Evolutionary conservation across 2,797 vertebrate genomes (phyloP), one percentile per base, ranked within the genome.

Genomic region (Neostethus bicornis): DNA sequence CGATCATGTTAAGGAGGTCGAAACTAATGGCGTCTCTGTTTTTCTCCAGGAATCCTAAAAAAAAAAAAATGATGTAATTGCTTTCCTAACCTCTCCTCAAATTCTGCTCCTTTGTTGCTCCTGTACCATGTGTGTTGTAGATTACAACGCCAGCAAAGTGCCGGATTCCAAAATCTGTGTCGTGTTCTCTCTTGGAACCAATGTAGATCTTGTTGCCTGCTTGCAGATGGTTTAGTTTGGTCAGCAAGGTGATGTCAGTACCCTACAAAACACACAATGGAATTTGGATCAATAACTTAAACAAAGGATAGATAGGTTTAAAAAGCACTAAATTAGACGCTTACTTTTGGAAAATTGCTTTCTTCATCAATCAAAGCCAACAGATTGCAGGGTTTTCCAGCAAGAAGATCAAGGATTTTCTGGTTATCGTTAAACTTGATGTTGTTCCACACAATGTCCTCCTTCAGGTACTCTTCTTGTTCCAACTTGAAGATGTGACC

Each of bases 311-410:
- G 5, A 12, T 2, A 7, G 19, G 11, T 1, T 29, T 21, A 7
- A 1, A 2, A 38, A 13, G 1, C 16, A 24, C 7, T 17, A 12
- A 20, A 29, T 3, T 6, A 34, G 16, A n/a, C 12, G 1, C 7
- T 2, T 56, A 94, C 96, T 94, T 98, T 93, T 45, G 96, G 97
- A 69, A 99, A 97, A 50, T 84, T 90, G 86, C 91, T 96, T 71
- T 97, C 96, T 54, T 97, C 96, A 2, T 97, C 94, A 5, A 97
- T 92, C 41, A 97, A 92, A 44, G 95, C 93, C 61, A 97, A 89
- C 57, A 97, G 64, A 63, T 94, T 96, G 78, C 96, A 93, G 20
- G 91, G 89, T 75, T 92, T 92, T 45, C 85, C 59, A 0, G 92
- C 93, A 23, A 99, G 87, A 39, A 97, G 80, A 46, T 97, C 94